Evolutionary conservation across 1,140 invertebrate species (phyloP).

Genomic region (Heliothis virescens): DNA sequence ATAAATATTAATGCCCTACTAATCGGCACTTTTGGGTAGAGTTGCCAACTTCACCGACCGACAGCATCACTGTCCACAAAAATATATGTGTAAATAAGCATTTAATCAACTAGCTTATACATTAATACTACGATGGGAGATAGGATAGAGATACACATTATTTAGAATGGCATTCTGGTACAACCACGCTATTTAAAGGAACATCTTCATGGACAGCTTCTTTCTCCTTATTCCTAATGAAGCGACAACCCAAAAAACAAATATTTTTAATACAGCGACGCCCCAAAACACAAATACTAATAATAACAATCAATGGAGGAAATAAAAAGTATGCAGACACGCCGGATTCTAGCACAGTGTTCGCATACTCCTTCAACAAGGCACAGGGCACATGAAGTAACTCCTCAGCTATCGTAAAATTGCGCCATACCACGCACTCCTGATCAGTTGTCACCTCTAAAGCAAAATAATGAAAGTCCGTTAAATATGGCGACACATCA

Average conservation of each 20-base stretch:
- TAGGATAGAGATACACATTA: background rate
- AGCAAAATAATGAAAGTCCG: slow-evolving; percentile 55
- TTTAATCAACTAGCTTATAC: too few relatives aligned
- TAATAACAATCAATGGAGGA: slow-evolving; percentile 67
- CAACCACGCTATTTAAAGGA: slow-evolving; percentile 57
- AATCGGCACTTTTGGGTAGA: too few relatives aligned
- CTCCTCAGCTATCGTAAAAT: slow-evolving; percentile 64
- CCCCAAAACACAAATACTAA: slow-evolving; percentile 57
- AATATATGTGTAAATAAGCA: too few relatives aligned
- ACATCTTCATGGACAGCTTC: slow-evolving; percentile 61
- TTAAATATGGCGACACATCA: slow-evolving; percentile 68
- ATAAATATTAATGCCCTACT: too few relatives aligned
- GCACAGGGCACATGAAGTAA: slow-evolving; percentile 70
- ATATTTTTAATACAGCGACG: slow-evolving; percentile 12
- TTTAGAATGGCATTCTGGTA: slow-evolving; percentile 49
- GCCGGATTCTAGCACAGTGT: slow-evolving; percentile 76
- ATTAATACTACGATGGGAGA: too few relatives aligned
- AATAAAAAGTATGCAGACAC: slow-evolving; percentile 79
- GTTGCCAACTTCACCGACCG: too few relatives aligned
- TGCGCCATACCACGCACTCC: slow-evolving; percentile 78
- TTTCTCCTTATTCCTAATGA: slow-evolving; percentile 48
- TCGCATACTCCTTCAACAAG: slow-evolving; percentile 74
- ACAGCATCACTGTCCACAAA: too few relatives aligned
- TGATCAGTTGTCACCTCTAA: slow-evolving; percentile 70
- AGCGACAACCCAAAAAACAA: slow-evolving; percentile 68